Evolutionary conservation across 2,888 invertebrate species (phyloP).

Genomic region (Drosophila putrida): DNA sequence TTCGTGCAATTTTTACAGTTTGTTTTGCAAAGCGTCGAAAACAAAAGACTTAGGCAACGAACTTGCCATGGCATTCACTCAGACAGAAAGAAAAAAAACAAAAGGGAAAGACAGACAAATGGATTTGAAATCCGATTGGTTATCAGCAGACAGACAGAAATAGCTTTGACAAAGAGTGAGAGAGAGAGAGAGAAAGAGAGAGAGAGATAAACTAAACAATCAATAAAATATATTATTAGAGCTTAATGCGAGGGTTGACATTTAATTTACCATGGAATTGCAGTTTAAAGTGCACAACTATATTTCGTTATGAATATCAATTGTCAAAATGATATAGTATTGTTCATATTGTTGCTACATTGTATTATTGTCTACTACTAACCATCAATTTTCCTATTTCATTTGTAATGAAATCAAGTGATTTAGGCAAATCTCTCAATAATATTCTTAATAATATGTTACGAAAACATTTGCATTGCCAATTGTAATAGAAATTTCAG

Average conservation of each 20-base stretch:
- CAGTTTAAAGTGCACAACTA: neutral
- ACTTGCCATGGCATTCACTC: constrained; percentile 62
- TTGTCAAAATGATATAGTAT: neutral
- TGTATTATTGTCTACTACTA: too few relatives aligned
- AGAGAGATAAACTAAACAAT: neutral
- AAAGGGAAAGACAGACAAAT: constrained; percentile 17
- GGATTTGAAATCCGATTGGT: constrained; percentile 36
- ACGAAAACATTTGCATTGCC: neutral
- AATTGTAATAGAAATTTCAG: neutral
- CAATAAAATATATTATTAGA: constrained; percentile 4
- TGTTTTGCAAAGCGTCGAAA: constrained; percentile 75
- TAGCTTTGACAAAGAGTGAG: neutral
- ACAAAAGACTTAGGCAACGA: constrained; percentile 81
- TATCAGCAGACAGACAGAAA: constrained; percentile 10
- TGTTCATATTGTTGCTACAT: neutral
- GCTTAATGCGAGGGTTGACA: neutral
- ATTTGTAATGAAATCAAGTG: too few relatives aligned
- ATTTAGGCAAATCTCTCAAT: neutral
- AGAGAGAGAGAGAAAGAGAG: neutral
- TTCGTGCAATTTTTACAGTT: constrained; percentile 78
- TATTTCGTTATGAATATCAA: too few relatives aligned
- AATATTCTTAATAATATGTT: neutral
- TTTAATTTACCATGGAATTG: neutral
- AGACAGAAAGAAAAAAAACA: constrained; percentile 16
- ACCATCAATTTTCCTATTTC: too few relatives aligned